These are phyloP conservation scores for Tipula unca DNA, from an alignment of 2,888 invertebrate species.

Conservation along the genomic window DNA sequence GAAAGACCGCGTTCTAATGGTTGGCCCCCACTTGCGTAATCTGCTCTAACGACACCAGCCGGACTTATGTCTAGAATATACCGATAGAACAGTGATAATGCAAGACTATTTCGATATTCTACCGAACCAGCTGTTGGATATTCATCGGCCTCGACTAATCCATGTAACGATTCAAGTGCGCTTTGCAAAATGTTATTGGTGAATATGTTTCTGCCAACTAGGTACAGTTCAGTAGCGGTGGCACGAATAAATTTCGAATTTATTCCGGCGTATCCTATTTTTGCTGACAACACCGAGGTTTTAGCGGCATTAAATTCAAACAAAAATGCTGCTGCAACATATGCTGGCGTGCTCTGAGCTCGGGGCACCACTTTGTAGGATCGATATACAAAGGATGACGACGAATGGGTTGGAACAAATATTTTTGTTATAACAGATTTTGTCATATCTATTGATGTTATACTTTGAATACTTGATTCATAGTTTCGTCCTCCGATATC, in stretches of 20 bases:
- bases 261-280: slow-evolving; percentile 53
- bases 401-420: slow-evolving; percentile 40
- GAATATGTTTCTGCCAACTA: slow-evolving; percentile 43
- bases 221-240: slow-evolving; percentile 43
- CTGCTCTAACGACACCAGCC: slow-evolving; percentile 33
- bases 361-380: slow-evolving; percentile 62
- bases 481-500: slow-evolving; percentile 26
- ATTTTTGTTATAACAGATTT: slow-evolving; percentile 32
- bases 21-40: slow-evolving; percentile 43
- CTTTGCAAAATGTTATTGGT: slow-evolving; percentile 42
- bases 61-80: slow-evolving; percentile 41
- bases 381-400: slow-evolving; percentile 37
- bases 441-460: slow-evolving; percentile 31
- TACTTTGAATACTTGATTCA: slow-evolving; percentile 32
- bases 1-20: slow-evolving; percentile 48
- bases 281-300: slow-evolving; percentile 32
- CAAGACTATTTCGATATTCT: slow-evolving; percentile 52
- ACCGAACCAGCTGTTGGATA: slow-evolving; percentile 53
- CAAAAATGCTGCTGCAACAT: slow-evolving; percentile 66
- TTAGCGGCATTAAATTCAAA: slow-evolving; percentile 44
- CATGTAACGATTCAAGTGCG: slow-evolving; percentile 45
- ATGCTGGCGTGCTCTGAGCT: slow-evolving; percentile 67
- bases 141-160: slow-evolving; percentile 49
- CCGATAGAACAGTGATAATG: slow-evolving; percentile 51
- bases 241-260: slow-evolving; percentile 44